Evolutionary conservation across 2,797 vertebrate species (phyloP).

Genomic region (Tapera naevia): DNA sequence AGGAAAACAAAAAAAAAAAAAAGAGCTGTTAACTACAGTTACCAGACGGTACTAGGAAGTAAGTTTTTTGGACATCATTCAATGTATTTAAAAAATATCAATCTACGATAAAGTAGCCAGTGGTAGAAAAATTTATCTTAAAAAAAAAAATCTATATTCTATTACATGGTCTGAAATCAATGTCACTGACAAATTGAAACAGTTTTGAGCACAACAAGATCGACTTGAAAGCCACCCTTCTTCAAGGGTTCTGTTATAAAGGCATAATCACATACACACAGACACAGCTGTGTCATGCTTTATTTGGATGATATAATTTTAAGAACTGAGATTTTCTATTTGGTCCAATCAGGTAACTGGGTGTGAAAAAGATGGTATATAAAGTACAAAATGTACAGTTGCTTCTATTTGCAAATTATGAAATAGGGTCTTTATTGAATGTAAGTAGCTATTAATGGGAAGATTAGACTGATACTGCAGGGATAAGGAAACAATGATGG

Average conservation of each 20-base stretch:
- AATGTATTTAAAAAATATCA: slow-evolving; percentile 6
- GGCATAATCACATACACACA: neutral
- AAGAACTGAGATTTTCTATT: neutral
- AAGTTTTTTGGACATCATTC: neutral
- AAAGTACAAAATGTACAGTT: neutral
- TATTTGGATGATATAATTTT: neutral
- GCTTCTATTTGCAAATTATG: neutral
- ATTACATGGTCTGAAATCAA: neutral
- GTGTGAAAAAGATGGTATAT: neutral
- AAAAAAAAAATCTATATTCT: neutral
- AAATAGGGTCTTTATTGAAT: neutral
- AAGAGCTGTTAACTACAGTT: neutral
- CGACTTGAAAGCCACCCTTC: neutral
- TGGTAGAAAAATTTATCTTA: neutral
- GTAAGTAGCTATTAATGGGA: neutral
- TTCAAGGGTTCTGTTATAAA: neutral
- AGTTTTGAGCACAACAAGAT: neutral
- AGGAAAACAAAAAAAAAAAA: neutral
- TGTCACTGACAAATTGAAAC: neutral
- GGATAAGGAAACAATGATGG: neutral
- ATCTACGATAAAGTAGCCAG: neutral
- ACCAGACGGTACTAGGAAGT: neutral
- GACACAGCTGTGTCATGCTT: neutral
- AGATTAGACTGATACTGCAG: neutral
- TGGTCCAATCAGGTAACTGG: neutral